A percentile compares a stretch with the other conserved stretches of the same genome.
These are phyloP conservation scores for Caenorhabditis elegans DNA, from an alignment of 1,140 invertebrate species.

Conservation along the genomic window WBcel235 BX284604.4:10643501-10644000, in stretches of 20 bases:
- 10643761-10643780: slow-evolving; percentile 50
- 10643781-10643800: slow-evolving; percentile 38
- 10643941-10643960: no score
- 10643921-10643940: no score
- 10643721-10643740: slow-evolving; percentile 18
- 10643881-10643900: no score
- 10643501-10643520: slow-evolving; percentile 11
- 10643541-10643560: slow-evolving; percentile 29
- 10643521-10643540: neutral
- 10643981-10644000: no score
- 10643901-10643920: no score
- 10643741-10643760: slow-evolving; percentile 46
- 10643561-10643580: slow-evolving; percentile 41
- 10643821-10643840: neutral
- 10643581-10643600: slow-evolving; percentile 40
- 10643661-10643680: slow-evolving; percentile 42
- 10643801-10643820: neutral
- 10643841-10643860: no score
- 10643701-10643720: slow-evolving; percentile 44
- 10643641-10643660: slow-evolving; percentile 49
- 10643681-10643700: slow-evolving; percentile 43
- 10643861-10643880: no score
- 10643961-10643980: no score
- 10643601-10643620: neutral
- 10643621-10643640: no score